Percentiles rank a stretch among this genome's conserved stretches.
Evolutionary conservation across 2,797 vertebrate genomes (phyloP).

Genomic region (Falco concolor): DNA sequence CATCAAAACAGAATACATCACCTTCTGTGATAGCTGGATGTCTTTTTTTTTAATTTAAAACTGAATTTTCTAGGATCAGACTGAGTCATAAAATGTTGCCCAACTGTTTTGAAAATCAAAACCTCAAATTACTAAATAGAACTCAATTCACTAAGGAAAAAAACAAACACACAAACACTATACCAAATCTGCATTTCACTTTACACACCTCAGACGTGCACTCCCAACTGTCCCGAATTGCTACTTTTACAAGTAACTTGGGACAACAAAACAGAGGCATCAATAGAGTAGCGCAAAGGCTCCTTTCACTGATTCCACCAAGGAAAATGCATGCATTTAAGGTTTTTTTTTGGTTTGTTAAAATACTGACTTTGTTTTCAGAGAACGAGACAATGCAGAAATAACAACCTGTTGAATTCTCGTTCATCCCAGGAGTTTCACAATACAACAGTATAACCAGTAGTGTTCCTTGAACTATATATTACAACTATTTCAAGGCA

Average conservation of each 20-base stretch:
- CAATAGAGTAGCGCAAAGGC: constrained; percentile 35
- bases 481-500: constrained; percentile 77
- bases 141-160: constrained; percentile 14
- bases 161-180: constrained; percentile 55
- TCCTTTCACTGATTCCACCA: constrained; percentile 68
- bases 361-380: constrained; percentile 30
- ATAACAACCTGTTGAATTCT: constrained; percentile 51
- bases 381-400: constrained; percentile 61
- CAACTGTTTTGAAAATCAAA: constrained; percentile 39
- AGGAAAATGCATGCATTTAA: constrained; percentile 57
- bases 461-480: constrained; percentile 69
- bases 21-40: constrained; percentile 53
- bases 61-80: constrained; percentile 43
- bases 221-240: constrained; percentile 40
- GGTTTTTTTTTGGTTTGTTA: not conserved
- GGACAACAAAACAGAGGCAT: constrained; percentile 62
- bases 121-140: constrained; percentile 54
- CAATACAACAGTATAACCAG: constrained; percentile 69
- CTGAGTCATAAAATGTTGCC: constrained; percentile 56
- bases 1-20: constrained; percentile 67
- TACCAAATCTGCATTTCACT: constrained; percentile 50
- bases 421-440: constrained; percentile 60
- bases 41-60: constrained; percentile 42
- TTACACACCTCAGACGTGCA: constrained; percentile 58
- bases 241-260: constrained; percentile 57